Conservation (phyloP, 2,113 vertebrate genomes). For the Mellivora capensis region DNA sequence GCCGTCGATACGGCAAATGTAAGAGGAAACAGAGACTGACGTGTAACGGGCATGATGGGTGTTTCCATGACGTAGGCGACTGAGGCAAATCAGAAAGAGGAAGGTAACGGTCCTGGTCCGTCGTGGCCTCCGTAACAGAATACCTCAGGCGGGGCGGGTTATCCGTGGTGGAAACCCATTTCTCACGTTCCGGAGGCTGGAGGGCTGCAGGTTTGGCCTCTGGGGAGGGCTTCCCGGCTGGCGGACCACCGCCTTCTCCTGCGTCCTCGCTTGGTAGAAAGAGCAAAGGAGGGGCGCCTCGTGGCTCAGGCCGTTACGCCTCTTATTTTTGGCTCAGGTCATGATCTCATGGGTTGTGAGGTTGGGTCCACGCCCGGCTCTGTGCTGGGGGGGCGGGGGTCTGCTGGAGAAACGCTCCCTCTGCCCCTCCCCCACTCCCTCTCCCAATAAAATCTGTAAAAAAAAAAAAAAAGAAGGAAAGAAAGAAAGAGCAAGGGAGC, state of each 20-base stretch:
- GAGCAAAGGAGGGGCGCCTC: background rate
- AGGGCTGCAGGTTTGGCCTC: background rate
- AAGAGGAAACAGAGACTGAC: background rate
- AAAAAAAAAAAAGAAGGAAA: background rate
- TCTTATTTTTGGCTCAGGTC: background rate
- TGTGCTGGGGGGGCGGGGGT: background rate
- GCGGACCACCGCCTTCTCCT: accelerated
- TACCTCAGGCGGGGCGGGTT: background rate
- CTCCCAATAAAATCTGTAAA: background rate
- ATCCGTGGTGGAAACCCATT: background rate
- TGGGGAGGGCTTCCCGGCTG: background rate
- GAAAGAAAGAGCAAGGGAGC: background rate
- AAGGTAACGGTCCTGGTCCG: background rate
- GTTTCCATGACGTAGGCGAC: background rate
- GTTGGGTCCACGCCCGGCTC: background rate
- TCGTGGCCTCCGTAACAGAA: background rate
- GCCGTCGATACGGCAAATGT: background rate
- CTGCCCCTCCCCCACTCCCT: background rate
- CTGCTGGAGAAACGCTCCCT: background rate
- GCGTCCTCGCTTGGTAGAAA: background rate
- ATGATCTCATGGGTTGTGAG: background rate
- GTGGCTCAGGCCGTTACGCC: too few relatives aligned
- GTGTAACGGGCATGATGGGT: background rate
- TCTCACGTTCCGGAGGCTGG: background rate
- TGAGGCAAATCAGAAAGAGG: background rate